These are phyloP conservation scores for Salvelinus sp. DNA, from an alignment of 2,113 vertebrate genomes.

Conservation along the genomic window DNA sequence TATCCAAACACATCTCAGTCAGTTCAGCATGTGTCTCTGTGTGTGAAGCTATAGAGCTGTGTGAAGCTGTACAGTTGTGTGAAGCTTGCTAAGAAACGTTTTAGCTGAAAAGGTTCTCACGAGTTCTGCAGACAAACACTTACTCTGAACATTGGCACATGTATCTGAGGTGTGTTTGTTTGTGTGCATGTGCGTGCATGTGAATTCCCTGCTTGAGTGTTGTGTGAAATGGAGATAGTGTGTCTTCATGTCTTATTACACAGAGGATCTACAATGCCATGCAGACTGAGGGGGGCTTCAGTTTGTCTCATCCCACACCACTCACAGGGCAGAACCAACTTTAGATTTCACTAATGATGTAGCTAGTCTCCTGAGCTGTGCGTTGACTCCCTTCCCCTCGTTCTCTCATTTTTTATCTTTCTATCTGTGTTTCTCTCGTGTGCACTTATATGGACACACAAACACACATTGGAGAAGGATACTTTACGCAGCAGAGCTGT, in stretches of 20 bases:
- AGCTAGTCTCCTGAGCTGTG: too few relatives aligned
- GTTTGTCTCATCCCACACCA: not conserved
- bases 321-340: slow-evolving; percentile 4
- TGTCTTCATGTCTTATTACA: slow-evolving; percentile 4
- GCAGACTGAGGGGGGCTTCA: not conserved
- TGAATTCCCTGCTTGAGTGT: too few relatives aligned
- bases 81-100: too few relatives aligned
- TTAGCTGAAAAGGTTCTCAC: too few relatives aligned
- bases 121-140: not conserved
- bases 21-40: not conserved
- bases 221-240: slow-evolving; percentile 4
- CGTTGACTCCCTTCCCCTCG: too few relatives aligned
- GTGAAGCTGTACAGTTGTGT: not conserved
- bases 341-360: too few relatives aligned
- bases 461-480: not conserved
- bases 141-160: not conserved
- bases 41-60: not conserved
- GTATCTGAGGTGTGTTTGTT: not conserved
- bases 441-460: not conserved
- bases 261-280: not conserved
- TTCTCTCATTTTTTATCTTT: too few relatives aligned
- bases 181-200: not conserved
- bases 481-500: not conserved
- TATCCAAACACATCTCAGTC: too few relatives aligned
- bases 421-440: too few relatives aligned